phyloP scores from a whole-genome alignment of 2,888 invertebrate genomes.

The Cosmorhoe ocellata region DNA sequence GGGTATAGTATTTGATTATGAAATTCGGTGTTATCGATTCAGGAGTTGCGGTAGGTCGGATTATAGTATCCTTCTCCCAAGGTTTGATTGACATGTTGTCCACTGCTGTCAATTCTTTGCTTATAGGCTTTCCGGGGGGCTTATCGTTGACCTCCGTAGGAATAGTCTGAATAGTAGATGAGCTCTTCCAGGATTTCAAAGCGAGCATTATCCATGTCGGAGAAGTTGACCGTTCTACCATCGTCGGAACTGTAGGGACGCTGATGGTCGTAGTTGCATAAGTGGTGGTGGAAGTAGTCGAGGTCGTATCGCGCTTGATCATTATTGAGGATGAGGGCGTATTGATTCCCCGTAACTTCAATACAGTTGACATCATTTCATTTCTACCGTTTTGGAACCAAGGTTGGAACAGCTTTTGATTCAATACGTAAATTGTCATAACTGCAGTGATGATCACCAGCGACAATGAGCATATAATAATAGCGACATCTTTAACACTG shows the following conservation, averaged over 20 bases:
- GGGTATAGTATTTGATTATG: slow-evolving; percentile 61
- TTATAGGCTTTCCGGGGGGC: slow-evolving; percentile 60
- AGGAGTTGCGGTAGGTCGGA: slow-evolving; percentile 64
- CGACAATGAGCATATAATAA: slow-evolving; percentile 32
- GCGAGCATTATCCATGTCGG: slow-evolving; percentile 81
- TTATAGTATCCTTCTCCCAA: slow-evolving; percentile 71
- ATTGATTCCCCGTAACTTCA: slow-evolving; percentile 14
- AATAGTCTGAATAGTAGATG: slow-evolving; percentile 58
- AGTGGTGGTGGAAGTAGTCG: slow-evolving; percentile 46
- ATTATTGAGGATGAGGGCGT: slow-evolving; percentile 49
- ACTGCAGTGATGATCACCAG: slow-evolving; percentile 64
- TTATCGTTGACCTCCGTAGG: slow-evolving; percentile 60
- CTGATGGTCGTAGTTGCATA: slow-evolving; percentile 43
- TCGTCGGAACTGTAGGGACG: slow-evolving; percentile 33
- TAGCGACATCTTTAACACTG: slow-evolving; percentile 27
- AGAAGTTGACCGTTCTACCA: slow-evolving; percentile 56
- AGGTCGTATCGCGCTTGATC: slow-evolving; percentile 51
- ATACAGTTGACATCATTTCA: slow-evolving; percentile 21
- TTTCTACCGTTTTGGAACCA: slow-evolving; percentile 24
- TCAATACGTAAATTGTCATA: slow-evolving; percentile 64
- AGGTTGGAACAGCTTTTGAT: slow-evolving; percentile 34
- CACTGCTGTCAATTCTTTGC: slow-evolving; percentile 55
- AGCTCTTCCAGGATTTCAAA: slow-evolving; percentile 69
- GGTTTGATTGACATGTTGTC: slow-evolving; percentile 65
- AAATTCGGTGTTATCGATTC: slow-evolving; percentile 62